Evolutionary conservation across 2,797 vertebrate species (phyloP).

Genomic region (Catamblyrhynchus diadema): DNA sequence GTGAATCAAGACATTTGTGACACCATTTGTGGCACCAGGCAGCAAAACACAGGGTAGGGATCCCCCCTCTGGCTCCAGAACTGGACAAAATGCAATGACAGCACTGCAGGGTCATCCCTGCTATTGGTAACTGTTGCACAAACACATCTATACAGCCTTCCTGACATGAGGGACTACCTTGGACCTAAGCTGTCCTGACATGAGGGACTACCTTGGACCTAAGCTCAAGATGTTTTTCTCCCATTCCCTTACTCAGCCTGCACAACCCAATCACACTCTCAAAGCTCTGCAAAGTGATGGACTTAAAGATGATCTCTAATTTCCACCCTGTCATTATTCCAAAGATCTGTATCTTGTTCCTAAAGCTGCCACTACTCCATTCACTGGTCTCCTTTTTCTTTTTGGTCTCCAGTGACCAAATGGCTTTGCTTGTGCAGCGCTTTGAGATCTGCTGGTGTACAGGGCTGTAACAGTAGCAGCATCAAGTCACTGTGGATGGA

Average conservation of each 20-base stretch:
- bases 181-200: background rate
- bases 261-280: background rate
- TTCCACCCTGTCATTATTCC: background rate
- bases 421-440: background rate
- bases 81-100: background rate
- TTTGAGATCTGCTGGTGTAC: background rate
- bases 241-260: background rate
- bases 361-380: background rate
- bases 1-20: background rate
- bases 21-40: background rate
- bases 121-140: background rate
- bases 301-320: background rate
- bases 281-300: background rate
- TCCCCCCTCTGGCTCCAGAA: background rate
- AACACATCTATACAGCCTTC: background rate
- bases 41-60: background rate
- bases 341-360: background rate
- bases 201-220: background rate
- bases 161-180: background rate
- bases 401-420: background rate
- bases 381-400: background rate
- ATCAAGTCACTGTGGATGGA: rapidly evolving
- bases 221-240: background rate
- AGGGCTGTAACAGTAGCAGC: background rate
- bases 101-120: background rate